These are phyloP conservation scores for Cyprinodon variegatus DNA, from an alignment of 2,113 vertebrate genomes.

Conservation along the genomic window DNA sequence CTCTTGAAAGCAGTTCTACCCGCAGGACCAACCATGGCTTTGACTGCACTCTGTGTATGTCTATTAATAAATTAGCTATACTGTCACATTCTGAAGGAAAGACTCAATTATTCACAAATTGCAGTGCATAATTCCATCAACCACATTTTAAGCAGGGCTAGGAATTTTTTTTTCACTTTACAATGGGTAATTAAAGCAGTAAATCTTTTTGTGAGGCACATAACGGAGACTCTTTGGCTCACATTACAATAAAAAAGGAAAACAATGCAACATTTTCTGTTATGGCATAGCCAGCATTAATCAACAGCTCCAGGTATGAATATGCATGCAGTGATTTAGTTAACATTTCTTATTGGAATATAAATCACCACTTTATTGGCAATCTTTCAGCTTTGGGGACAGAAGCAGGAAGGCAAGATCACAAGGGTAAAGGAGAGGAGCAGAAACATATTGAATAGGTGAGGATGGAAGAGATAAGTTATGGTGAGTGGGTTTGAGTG, in stretches of 20 bases:
- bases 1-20: constrained; percentile 80
- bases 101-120: constrained; percentile 83
- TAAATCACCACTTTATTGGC: constrained; percentile 78
- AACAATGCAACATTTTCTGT: constrained; percentile 70
- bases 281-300: constrained; percentile 67
- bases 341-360: constrained; percentile 78
- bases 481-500: constrained; percentile 59
- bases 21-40: constrained; percentile 77
- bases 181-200: constrained; percentile 82
- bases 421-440: constrained; percentile 45
- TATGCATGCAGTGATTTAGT: constrained; percentile 72
- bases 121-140: constrained; percentile 81
- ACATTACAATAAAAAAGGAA: constrained; percentile 64
- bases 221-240: constrained; percentile 65
- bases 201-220: constrained; percentile 77
- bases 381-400: constrained; percentile 66
- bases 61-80: constrained; percentile 85
- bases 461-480: constrained; percentile 54
- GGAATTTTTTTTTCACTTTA: constrained; percentile 81
- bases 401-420: constrained; percentile 38
- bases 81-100: constrained; percentile 82
- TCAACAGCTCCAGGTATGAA: constrained; percentile 75
- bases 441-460: constrained; percentile 64
- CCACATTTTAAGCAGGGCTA: constrained; percentile 78
- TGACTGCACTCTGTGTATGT: constrained; percentile 81